A percentile compares a stretch with the other conserved stretches of the same genome.
Evolutionary conservation across 2,797 vertebrate genomes (phyloP).

Genomic region (Psittacula derbiana): DNA sequence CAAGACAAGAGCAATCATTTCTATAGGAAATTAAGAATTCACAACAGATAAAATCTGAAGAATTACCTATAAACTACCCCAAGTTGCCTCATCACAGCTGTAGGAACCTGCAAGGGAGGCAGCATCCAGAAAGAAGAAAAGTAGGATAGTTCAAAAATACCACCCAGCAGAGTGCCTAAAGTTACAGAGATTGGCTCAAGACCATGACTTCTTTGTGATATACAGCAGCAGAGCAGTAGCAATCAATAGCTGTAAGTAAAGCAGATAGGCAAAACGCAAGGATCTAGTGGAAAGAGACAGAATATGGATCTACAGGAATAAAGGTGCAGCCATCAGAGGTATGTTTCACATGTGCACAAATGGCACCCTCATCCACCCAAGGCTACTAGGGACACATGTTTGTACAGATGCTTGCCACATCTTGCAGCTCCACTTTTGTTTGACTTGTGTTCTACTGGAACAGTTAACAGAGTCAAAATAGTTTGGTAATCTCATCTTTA

Average conservation of each 20-base stretch:
- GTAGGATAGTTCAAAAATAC: not conserved
- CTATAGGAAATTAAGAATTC: not conserved
- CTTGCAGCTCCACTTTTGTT: not conserved
- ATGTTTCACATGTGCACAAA: not conserved
- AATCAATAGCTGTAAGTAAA: not conserved
- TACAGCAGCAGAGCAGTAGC: not conserved
- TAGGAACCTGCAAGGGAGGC: not conserved
- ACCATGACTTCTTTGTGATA: not conserved
- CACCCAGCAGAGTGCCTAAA: rapidly evolving
- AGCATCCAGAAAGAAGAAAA: not conserved
- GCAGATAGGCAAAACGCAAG: not conserved
- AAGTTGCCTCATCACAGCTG: not conserved
- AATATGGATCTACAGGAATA: not conserved
- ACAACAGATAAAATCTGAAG: not conserved
- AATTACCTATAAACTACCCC: not conserved
- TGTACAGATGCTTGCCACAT: not conserved
- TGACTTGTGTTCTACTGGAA: not conserved
- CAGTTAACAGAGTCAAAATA: not conserved
- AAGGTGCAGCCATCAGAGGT: not conserved
- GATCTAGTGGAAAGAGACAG: not conserved
- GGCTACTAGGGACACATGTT: not conserved
- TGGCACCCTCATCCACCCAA: not conserved
- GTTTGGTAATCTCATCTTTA: not conserved
- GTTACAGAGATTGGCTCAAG: not conserved
- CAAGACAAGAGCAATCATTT: not conserved